phyloP scores from a whole-genome alignment of 2,113 vertebrate species.

The Nymphicus hollandicus region DNA sequence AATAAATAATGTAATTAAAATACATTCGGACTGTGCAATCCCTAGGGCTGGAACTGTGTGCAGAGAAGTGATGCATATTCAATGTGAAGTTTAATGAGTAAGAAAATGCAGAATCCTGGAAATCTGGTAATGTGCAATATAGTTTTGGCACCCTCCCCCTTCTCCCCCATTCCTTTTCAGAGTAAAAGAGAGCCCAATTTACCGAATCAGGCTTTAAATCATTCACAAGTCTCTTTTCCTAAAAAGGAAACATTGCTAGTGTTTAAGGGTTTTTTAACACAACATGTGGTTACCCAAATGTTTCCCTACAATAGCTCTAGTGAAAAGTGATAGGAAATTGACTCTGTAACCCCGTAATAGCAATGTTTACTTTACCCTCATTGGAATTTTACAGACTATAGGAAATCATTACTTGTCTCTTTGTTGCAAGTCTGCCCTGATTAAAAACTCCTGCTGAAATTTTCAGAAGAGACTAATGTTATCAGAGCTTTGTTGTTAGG shows the following conservation, averaged over 20 bases:
- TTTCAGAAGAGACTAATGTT: neutral
- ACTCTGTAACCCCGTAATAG: conserved; percentile 37
- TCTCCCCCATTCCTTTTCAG: neutral
- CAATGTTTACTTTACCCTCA: conserved; percentile 49
- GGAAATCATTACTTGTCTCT: conserved; percentile 49
- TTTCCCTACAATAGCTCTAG: conserved; percentile 36
- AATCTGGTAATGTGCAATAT: conserved; percentile 37
- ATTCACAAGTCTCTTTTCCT: conserved; percentile 15
- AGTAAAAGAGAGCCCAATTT: neutral
- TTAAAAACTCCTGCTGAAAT: conserved; percentile 37
- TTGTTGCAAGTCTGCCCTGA: neutral
- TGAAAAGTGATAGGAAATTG: conserved; percentile 62
- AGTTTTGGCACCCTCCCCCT: neutral
- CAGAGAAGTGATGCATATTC: conserved; percentile 36
- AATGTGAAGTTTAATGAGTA: conserved; percentile 47
- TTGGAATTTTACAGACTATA: conserved; percentile 40
- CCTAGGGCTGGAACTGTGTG: conserved; percentile 11
- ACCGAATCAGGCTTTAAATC: conserved; percentile 52
- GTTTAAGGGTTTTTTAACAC: conserved; percentile 24
- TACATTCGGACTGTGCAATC: conserved; percentile 36
- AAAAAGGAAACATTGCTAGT: conserved; percentile 44
- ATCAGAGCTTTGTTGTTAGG: neutral
- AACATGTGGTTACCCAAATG: conserved; percentile 43
- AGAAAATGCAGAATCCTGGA: conserved; percentile 39
- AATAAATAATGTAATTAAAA: conserved; percentile 61